Conservation (phyloP, 2,797 vertebrate species). For the Silurus aristotelis region DNA sequence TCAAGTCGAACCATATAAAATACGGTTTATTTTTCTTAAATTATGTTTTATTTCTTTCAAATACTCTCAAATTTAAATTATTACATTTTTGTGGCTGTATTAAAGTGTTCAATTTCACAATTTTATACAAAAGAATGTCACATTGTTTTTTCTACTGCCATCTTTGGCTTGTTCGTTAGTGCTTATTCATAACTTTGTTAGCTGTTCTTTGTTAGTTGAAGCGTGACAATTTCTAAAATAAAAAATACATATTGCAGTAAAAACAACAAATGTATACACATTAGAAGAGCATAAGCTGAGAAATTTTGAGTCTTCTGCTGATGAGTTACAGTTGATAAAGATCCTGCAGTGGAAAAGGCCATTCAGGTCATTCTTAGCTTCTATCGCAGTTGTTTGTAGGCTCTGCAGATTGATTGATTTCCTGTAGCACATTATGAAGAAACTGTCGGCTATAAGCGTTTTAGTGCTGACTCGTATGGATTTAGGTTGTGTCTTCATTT, state of each 20-base stretch:
- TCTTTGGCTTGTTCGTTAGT: background rate
- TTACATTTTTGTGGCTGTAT: background rate
- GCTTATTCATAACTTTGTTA: too few relatives aligned
- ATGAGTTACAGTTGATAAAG: conserved; percentile 35
- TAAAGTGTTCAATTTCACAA: background rate
- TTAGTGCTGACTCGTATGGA: conserved; percentile 22
- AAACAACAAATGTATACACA: background rate
- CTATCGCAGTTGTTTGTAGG: background rate
- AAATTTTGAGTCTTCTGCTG: conserved; percentile 25
- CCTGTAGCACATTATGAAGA: background rate
- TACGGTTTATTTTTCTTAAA: background rate
- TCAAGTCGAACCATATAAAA: background rate
- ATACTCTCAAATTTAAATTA: background rate
- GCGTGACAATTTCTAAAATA: background rate
- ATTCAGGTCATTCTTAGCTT: conserved; percentile 24
- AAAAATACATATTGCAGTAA: background rate
- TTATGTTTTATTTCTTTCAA: background rate
- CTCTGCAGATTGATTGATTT: background rate
- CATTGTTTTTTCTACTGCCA: background rate
- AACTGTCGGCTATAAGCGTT: background rate
- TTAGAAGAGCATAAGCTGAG: background rate
- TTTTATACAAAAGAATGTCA: background rate
- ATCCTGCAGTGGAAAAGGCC: conserved; percentile 32
- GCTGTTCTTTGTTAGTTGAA: background rate
- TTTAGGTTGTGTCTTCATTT: conserved; percentile 10